Conservation (phyloP, 1,140 invertebrate species). For the Drosophila carrolli region DNA sequence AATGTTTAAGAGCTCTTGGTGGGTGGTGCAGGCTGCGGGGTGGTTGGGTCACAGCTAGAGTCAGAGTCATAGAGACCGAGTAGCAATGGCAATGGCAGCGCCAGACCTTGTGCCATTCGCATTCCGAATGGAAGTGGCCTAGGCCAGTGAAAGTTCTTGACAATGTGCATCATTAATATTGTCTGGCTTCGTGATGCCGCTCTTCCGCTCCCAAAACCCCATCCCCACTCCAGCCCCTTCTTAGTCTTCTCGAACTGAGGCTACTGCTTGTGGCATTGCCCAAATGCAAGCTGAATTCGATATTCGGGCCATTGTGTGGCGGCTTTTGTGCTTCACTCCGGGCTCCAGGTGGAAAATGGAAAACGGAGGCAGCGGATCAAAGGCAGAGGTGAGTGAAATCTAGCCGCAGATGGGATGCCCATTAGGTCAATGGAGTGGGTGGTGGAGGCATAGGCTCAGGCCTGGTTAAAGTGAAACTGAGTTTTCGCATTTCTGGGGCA, state of each 20-base stretch:
- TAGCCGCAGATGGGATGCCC: constrained; percentile 33
- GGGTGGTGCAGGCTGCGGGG: constrained; percentile 2
- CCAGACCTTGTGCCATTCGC: constrained; percentile 53
- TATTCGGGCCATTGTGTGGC: constrained; percentile 60
- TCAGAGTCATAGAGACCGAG: constrained; percentile 20
- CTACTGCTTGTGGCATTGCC: constrained; percentile 45
- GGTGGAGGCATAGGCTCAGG: constrained; percentile 12
- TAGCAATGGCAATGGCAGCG: constrained; percentile 23
- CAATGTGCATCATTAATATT: constrained; percentile 82
- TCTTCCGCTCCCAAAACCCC: constrained; percentile 3
- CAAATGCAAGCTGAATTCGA: constrained; percentile 67
- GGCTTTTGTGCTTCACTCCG: constrained; percentile 41
- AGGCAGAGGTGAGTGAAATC: constrained; percentile 40
- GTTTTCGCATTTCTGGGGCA: constrained; percentile 14
- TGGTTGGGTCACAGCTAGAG: constrained; percentile 13
- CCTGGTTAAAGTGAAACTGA: constrained; percentile 33
- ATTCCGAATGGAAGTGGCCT: constrained; percentile 74
- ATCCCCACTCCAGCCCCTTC: neutral
- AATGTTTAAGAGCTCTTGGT: constrained; percentile 1
- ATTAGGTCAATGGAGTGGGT: constrained; percentile 32
- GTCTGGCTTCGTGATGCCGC: constrained; percentile 61
- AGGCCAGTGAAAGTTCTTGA: constrained; percentile 80
- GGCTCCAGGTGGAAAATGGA: constrained; percentile 39
- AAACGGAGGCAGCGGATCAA: constrained; percentile 11
- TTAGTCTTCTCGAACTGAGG: constrained; percentile 30